phyloP scores from a whole-genome alignment of 2,797 vertebrate species.

The Karalla daura region DNA sequence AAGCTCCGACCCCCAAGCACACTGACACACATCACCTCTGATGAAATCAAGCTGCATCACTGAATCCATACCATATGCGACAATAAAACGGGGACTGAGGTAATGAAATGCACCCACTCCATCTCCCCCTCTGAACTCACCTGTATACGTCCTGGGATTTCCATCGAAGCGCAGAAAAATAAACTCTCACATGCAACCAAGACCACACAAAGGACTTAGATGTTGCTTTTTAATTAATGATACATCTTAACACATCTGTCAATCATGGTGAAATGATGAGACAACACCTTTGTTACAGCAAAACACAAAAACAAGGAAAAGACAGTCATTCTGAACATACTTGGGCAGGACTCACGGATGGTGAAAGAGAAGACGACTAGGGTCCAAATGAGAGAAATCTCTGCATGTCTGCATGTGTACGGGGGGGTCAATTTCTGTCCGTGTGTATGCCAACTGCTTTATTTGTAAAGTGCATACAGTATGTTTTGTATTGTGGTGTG shows the following conservation, averaged over 20 bases:
- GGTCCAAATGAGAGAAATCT: conserved; percentile 24
- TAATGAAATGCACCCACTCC: conserved; percentile 43
- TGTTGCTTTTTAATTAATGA: conserved; percentile 76
- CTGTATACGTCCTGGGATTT: too few species aligned
- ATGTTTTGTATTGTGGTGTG: background rate
- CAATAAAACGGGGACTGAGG: conserved; percentile 34
- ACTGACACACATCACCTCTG: conserved; percentile 66
- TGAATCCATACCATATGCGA: conserved; percentile 55
- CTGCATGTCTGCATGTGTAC: conserved; percentile 1
- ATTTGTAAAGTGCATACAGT: conserved; percentile 22
- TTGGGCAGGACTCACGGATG: conserved; percentile 30
- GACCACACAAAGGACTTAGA: conserved; percentile 29
- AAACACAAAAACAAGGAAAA: conserved; percentile 72
- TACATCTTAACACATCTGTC: conserved; percentile 65
- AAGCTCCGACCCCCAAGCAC: conserved; percentile 68
- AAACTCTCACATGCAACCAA: background rate
- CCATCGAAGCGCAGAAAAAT: too few species aligned
- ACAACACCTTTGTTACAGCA: conserved; percentile 61
- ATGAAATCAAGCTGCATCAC: conserved; percentile 78
- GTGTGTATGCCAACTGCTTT: conserved; percentile 5
- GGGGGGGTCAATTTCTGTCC: background rate
- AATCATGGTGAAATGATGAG: conserved; percentile 43
- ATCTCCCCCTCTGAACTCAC: too few species aligned
- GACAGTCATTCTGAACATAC: conserved; percentile 34
- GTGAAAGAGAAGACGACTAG: conserved; percentile 9